A percentile compares a stretch with the other conserved stretches of the same genome.
These are phyloP conservation scores for Synodontis membranacea DNA, from an alignment of 2,113 vertebrate species.

Conservation along the genomic window DNA sequence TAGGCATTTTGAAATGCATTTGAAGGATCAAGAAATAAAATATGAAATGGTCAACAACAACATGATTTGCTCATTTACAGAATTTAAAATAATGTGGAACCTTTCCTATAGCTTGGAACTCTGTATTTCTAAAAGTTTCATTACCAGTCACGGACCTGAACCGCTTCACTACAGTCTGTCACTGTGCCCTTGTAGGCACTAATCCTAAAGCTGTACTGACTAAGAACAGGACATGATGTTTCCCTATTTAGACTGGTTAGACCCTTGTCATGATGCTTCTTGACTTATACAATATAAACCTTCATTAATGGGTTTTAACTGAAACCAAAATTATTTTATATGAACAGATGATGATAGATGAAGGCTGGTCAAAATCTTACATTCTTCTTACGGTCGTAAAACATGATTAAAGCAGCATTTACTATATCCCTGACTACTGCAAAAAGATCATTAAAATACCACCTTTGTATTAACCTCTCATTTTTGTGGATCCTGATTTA, in stretches of 20 bases:
- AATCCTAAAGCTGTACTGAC: slow-evolving; percentile 26
- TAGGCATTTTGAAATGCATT: neutral
- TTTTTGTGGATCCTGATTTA: slow-evolving; percentile 12
- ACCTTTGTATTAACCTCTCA: neutral
- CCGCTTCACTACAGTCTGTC: neutral
- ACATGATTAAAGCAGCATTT: neutral
- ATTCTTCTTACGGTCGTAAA: neutral
- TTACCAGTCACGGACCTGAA: neutral
- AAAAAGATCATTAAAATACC: neutral
- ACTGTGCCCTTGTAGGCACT: neutral
- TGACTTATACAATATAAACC: neutral
- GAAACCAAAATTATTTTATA: neutral
- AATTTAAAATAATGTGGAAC: neutral
- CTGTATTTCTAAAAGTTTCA: neutral
- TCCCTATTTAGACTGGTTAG: neutral
- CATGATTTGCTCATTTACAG: neutral
- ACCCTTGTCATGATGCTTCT: neutral
- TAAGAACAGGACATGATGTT: slow-evolving; percentile 18
- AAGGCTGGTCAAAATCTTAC: neutral
- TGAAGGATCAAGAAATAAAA: neutral
- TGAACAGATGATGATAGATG: neutral
- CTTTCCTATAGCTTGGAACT: neutral
- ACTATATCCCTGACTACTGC: neutral
- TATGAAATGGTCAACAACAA: neutral
- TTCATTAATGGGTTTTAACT: neutral